A percentile compares a stretch with the other conserved stretches of the same genome.
These are phyloP conservation scores for Apocheima hispidaria DNA, from an alignment of 2,888 invertebrate genomes.

Conservation along the genomic window DNA sequence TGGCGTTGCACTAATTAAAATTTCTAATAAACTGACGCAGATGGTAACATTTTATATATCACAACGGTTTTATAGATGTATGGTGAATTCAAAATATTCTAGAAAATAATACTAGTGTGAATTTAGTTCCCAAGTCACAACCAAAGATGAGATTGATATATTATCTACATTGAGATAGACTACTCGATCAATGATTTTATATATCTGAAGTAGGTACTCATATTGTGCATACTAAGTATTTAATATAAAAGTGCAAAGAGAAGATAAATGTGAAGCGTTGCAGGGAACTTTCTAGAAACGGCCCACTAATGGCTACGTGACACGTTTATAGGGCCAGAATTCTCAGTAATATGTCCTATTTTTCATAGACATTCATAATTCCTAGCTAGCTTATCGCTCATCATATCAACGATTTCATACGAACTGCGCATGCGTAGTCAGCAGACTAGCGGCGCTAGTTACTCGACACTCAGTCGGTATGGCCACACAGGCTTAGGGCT, in stretches of 20 bases:
- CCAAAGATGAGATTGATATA: no score
- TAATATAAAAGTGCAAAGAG: not conserved
- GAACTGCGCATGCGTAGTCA: constrained; percentile 70
- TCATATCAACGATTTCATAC: constrained; percentile 70
- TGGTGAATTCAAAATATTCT: not conserved
- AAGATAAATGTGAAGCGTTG: constrained; percentile 14
- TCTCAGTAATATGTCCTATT: constrained; percentile 61
- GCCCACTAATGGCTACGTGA: constrained; percentile 21
- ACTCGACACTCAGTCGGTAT: constrained; percentile 67
- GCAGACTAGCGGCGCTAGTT: constrained; percentile 65
- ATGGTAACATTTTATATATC: constrained; percentile 23
- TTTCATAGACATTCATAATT: constrained; percentile 64
- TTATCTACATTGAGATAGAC: no score
- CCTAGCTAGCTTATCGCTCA: constrained; percentile 62
- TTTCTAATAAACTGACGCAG: constrained; percentile 38
- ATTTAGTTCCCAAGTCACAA: no score
- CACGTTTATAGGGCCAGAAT: constrained; percentile 51
- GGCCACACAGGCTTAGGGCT: constrained; percentile 62
- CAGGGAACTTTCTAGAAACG: constrained; percentile 23
- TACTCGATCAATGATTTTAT: no score
- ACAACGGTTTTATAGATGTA: constrained; percentile 11
- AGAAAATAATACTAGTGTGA: no score
- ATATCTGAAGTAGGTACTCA: no score
- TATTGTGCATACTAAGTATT: no score
- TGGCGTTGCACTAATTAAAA: constrained; percentile 9